Conservation (phyloP, 2,113 vertebrate species). For the Trochalopteron elliotii region DNA sequence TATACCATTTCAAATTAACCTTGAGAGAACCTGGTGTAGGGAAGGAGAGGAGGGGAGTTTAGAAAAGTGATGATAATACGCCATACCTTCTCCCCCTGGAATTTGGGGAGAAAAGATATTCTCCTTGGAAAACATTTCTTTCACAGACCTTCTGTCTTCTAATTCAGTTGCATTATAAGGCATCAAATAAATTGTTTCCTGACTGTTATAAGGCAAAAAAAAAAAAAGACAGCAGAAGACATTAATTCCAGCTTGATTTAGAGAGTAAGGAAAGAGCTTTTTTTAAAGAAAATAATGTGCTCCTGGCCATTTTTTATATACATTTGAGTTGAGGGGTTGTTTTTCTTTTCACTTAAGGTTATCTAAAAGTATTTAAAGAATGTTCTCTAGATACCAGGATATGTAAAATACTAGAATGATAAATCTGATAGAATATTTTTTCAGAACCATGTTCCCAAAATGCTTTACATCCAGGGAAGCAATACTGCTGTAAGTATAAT, state of each 20-base stretch:
- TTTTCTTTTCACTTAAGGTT: background rate
- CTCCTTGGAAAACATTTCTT: conserved; percentile 52
- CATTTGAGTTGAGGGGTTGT: background rate
- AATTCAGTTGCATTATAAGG: conserved; percentile 38
- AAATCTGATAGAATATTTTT: background rate
- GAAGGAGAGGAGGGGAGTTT: background rate
- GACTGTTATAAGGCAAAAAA: conserved; percentile 60
- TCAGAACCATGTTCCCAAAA: background rate
- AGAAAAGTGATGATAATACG: background rate
- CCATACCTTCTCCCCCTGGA: background rate
- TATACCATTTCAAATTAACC: background rate
- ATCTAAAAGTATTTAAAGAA: background rate
- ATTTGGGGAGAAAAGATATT: background rate
- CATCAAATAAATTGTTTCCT: conserved; percentile 65
- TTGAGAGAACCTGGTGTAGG: background rate
- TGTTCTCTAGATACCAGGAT: background rate
- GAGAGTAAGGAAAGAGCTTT: conserved; percentile 29
- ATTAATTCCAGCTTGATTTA: conserved; percentile 51
- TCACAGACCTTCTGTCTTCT: conserved; percentile 49
- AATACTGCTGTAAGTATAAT: background rate
- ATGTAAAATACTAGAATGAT: background rate
- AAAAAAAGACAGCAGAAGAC: conserved; percentile 50
- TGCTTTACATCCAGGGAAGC: background rate
- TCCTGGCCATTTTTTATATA: background rate
- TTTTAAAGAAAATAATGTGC: conserved; percentile 25